Evolutionary conservation across 1,140 invertebrate genomes (phyloP).

Genomic region (Homalodisca vitripennis): DNA sequence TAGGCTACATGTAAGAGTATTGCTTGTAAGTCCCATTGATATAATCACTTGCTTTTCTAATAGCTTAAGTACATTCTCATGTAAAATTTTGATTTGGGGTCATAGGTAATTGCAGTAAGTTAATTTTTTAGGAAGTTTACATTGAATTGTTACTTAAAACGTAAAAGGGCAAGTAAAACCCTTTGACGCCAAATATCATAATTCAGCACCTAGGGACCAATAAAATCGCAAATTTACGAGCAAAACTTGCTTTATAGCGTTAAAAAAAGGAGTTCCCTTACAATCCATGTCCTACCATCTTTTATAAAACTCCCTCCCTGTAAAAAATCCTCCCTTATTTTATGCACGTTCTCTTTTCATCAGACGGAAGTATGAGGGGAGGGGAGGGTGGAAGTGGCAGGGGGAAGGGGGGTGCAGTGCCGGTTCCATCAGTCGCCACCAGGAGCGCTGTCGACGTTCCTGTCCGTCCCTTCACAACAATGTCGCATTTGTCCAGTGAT

Average conservation of each 20-base stretch:
- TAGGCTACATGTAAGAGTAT: too few species aligned
- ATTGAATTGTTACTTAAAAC: too few species aligned
- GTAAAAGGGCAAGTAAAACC: too few species aligned
- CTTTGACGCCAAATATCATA: too few species aligned
- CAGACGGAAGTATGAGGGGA: constrained; percentile 30
- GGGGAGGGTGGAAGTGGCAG: not conserved
- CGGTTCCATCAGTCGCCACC: not conserved
- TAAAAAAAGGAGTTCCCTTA: not conserved
- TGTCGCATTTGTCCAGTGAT: constrained; percentile 22
- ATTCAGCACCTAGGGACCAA: not conserved
- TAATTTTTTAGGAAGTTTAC: too few species aligned
- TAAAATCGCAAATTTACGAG: not conserved
- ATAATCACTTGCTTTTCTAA: too few species aligned
- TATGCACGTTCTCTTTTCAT: constrained; percentile 35
- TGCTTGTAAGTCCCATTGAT: too few species aligned
- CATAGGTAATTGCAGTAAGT: too few species aligned
- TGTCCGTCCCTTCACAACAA: constrained; percentile 1
- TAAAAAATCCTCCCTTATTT: constrained; percentile 33
- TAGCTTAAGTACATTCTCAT: too few species aligned
- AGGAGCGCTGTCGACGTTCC: not conserved
- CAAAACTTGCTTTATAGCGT: not conserved
- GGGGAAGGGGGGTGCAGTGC: not conserved
- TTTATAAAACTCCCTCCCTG: constrained; percentile 8
- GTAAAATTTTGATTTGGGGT: too few species aligned
- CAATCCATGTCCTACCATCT: constrained; percentile 21